phyloP scores from a whole-genome alignment of 2,113 vertebrate species.

The Eretmochelys imbricata region DNA sequence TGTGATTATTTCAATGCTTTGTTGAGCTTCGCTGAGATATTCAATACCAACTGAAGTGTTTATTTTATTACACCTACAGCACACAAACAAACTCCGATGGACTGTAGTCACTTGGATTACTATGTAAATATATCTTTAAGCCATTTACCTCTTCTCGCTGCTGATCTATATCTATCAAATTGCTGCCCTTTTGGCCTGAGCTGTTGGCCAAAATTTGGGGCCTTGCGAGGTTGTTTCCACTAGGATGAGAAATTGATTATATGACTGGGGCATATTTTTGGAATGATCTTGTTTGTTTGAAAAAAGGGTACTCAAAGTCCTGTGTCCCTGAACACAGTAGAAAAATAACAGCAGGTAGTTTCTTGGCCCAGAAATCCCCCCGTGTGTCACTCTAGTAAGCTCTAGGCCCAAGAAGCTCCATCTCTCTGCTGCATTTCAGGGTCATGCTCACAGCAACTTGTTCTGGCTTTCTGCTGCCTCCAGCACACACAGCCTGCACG shows the following conservation, averaged over 20 bases:
- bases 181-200: neutral
- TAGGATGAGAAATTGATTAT: neutral
- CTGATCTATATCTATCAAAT: neutral
- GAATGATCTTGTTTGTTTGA: neutral
- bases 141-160: neutral
- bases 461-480: neutral
- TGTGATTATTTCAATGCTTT: neutral
- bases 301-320: neutral
- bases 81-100: neutral
- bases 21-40: neutral
- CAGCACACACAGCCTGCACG: neutral
- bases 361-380: neutral
- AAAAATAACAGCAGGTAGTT: neutral
- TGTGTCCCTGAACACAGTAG: neutral
- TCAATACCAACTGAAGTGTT: constrained; percentile 10
- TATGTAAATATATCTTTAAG: neutral
- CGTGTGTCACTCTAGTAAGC: fast-evolving
- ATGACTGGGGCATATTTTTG: neutral
- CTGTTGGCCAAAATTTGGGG: neutral
- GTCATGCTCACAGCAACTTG: neutral
- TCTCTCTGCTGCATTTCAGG: neutral
- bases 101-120: neutral
- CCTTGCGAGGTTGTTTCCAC: neutral
- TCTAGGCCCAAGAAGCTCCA: neutral
- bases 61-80: neutral